Percentiles rank a stretch among this genome's conserved stretches.
phyloP scores from a whole-genome alignment of 2,888 invertebrate genomes.

The Leptarthrus brevirostris region DNA sequence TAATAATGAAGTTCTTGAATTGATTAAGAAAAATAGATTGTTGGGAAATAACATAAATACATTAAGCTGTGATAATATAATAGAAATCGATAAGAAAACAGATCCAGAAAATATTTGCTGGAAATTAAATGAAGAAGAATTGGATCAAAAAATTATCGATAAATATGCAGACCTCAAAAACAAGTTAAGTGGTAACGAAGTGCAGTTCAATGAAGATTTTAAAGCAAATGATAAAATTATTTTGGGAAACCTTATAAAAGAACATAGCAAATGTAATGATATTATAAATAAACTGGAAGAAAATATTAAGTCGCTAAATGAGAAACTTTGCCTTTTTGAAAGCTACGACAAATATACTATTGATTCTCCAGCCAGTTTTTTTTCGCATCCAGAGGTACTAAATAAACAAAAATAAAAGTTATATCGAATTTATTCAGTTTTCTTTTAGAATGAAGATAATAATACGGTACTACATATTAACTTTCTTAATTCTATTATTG shows the following conservation, averaged over 20 bases:
- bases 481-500: constrained; percentile 96
- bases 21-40: background rate
- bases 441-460: constrained; percentile 61
- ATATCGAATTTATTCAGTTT: background rate
- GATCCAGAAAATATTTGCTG: too few species aligned
- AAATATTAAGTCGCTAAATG: background rate
- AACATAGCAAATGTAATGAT: constrained; percentile 13
- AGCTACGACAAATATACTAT: background rate
- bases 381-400: background rate
- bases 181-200: too few species aligned
- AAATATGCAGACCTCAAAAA: too few species aligned
- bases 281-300: constrained; percentile 23
- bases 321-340: background rate
- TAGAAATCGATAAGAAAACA: too few species aligned
- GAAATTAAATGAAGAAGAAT: too few species aligned
- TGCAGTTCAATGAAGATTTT: too few species aligned
- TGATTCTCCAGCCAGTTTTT: too few species aligned
- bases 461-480: constrained; percentile 77
- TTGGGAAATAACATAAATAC: too few species aligned
- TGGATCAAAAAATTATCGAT: background rate
- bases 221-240: too few species aligned
- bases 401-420: too few species aligned
- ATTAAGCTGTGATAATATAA: too few species aligned
- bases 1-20: too few species aligned
- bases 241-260: background rate